Evolutionary conservation across 2,797 vertebrate genomes (phyloP).

Genomic region (Gouania willdenowi): DNA sequence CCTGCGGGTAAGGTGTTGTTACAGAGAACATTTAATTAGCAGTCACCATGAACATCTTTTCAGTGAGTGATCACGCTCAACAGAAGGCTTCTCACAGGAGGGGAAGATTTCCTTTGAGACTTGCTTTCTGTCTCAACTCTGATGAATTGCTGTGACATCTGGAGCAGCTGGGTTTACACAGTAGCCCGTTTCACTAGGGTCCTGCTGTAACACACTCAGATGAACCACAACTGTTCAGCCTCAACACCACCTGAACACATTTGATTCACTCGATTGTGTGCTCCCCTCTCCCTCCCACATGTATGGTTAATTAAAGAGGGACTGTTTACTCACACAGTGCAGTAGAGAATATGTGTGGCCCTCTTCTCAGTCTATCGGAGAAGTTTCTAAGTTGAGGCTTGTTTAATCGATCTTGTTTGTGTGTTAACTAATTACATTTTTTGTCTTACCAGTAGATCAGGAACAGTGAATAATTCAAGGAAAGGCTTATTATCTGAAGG

Average conservation of each 20-base stretch:
- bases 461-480: constrained; percentile 23
- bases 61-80: constrained; percentile 11
- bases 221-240: constrained; percentile 23
- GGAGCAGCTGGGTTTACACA: too few species aligned
- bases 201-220: too few species aligned
- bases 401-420: constrained; percentile 57
- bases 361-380: constrained; percentile 41
- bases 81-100: constrained; percentile 13
- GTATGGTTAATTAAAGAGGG: constrained; percentile 53
- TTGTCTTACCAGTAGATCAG: constrained; percentile 14
- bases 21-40: constrained; percentile 51
- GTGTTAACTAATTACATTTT: constrained; percentile 52
- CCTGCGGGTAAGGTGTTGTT: constrained; percentile 22
- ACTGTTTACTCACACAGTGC: constrained; percentile 27
- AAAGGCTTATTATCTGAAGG: constrained; percentile 26
- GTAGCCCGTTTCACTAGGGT: too few species aligned
- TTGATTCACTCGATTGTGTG: background rate
- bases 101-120: constrained; percentile 1
- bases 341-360: constrained; percentile 24
- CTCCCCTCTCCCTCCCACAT: constrained; percentile 15
- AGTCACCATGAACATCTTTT: too few species aligned
- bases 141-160: constrained; percentile 22
- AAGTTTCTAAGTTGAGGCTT: constrained; percentile 37
- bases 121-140: too few species aligned
- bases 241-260: constrained; percentile 24